Percentiles rank a stretch among this genome's conserved stretches.
Evolutionary conservation across 2,113 vertebrate species (phyloP).

Genomic region (Hyperopisus bebe): DNA sequence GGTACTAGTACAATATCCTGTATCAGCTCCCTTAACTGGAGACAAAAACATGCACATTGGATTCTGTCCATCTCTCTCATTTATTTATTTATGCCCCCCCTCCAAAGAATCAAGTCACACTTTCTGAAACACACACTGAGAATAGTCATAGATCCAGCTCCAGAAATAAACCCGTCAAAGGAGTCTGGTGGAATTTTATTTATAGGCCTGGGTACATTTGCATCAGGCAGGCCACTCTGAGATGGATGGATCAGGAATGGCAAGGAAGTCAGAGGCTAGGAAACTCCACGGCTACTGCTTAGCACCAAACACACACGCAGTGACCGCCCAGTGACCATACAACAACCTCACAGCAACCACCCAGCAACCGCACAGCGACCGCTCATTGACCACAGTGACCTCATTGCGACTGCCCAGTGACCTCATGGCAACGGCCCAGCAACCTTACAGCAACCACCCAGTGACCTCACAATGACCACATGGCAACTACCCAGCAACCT

Average conservation of each 20-base stretch:
- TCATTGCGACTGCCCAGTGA: not conserved
- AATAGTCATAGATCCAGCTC: not conserved
- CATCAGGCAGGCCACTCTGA: not conserved
- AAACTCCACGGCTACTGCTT: not conserved
- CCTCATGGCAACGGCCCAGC: not conserved
- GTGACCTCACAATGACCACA: not conserved
- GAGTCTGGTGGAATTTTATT: not conserved
- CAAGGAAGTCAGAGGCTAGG: not conserved
- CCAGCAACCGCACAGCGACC: no score
- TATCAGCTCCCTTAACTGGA: not conserved
- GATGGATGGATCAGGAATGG: not conserved
- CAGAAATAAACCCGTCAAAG: not conserved
- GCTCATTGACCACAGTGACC: not conserved
- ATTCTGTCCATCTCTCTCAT: not conserved
- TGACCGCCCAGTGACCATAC: not conserved
- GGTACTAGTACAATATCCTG: not conserved
- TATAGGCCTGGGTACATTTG: not conserved
- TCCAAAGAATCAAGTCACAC: not conserved
- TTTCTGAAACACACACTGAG: not conserved
- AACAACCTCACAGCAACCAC: not conserved
- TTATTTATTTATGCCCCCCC: not conserved
- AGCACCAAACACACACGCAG: not conserved
- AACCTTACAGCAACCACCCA: not conserved
- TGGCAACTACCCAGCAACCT: not conserved
- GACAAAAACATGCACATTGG: not conserved